Conservation (phyloP, 2,888 invertebrate genomes). For the Tetranychus truncatus region DNA sequence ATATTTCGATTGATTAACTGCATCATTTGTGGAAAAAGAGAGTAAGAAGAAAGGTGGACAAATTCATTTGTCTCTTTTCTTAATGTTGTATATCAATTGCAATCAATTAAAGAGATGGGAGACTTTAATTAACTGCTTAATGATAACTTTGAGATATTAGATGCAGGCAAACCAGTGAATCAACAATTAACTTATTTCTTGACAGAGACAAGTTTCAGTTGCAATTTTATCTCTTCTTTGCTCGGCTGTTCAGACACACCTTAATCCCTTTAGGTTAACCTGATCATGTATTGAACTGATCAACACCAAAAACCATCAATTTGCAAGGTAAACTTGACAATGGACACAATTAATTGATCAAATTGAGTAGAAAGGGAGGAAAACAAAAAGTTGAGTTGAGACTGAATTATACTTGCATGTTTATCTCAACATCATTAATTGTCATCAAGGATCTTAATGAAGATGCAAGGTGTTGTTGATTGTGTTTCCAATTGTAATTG, state of each 20-base stretch:
- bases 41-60: too few relatives aligned
- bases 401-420: too few relatives aligned
- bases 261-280: background rate
- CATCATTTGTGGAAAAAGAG: too few relatives aligned
- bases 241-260: background rate
- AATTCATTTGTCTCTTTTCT: too few relatives aligned
- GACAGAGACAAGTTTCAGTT: background rate
- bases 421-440: too few relatives aligned
- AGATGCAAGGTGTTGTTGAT: too few relatives aligned
- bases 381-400: too few relatives aligned
- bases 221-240: background rate
- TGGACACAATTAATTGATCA: background rate
- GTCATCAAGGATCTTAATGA: too few relatives aligned
- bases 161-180: background rate
- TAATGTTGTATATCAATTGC: background rate
- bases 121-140: background rate
- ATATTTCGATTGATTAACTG: too few relatives aligned
- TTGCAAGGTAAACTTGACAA: background rate
- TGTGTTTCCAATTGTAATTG: too few relatives aligned
- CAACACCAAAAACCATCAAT: background rate
- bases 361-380: background rate
- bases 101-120: background rate
- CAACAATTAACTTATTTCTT: background rate
- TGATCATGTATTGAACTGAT: background rate
- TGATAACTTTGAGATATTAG: background rate